Conservation (phyloP, 1,140 invertebrate genomes). For the Nilaparvata lugens region DNA sequence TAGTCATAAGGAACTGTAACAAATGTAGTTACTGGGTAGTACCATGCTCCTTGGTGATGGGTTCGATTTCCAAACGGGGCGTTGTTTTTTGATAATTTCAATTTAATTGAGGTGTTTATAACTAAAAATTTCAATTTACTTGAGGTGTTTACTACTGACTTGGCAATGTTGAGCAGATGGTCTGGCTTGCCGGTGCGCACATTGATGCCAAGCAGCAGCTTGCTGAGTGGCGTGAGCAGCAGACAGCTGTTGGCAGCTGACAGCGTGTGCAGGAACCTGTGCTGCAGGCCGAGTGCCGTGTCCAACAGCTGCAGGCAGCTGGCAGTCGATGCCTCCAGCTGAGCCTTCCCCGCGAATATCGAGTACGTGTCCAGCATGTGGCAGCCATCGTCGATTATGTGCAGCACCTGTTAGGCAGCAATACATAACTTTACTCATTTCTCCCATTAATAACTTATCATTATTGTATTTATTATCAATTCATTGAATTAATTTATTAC, state of each 20-base stretch:
- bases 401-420: constrained; percentile 52
- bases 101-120: too few relatives aligned
- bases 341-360: constrained; percentile 52
- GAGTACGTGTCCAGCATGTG: constrained; percentile 61
- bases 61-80: too few relatives aligned
- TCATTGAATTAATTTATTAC: too few relatives aligned
- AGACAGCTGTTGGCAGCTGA: constrained; percentile 41
- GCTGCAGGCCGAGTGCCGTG: constrained; percentile 49
- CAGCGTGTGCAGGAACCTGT: constrained; percentile 52
- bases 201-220: constrained; percentile 75
- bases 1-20: too few relatives aligned
- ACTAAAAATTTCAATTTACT: too few relatives aligned
- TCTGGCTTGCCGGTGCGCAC: constrained; percentile 62
- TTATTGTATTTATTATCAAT: too few relatives aligned
- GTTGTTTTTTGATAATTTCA: too few relatives aligned
- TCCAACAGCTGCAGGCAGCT: constrained; percentile 59
- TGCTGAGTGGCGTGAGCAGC: constrained; percentile 63
- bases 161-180: constrained; percentile 68
- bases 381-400: constrained; percentile 70
- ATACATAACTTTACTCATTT: too few relatives aligned
- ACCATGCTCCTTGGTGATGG: too few relatives aligned
- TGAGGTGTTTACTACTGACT: constrained; percentile 42
- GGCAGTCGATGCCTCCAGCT: constrained; percentile 54
- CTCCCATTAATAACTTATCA: too few relatives aligned
- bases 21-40: too few relatives aligned